Conservation (phyloP, 23 tunicate species). For the Diplosoma virens region DNA sequence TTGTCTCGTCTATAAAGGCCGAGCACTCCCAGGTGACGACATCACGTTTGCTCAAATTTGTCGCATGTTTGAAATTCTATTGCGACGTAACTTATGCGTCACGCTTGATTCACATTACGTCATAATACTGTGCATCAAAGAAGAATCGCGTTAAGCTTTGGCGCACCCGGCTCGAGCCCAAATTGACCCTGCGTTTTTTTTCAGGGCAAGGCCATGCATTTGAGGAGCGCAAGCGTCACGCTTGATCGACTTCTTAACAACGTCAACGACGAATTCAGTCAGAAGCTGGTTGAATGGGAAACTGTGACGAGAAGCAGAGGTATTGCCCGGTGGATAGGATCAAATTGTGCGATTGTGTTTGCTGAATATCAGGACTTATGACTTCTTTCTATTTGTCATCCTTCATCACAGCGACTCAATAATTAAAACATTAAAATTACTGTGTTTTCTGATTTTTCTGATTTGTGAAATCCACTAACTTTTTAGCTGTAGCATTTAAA, state of each 20-base stretch:
- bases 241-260: conserved; percentile 38
- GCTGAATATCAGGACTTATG: too few relatives aligned
- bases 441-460: too few relatives aligned
- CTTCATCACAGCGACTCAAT: too few relatives aligned
- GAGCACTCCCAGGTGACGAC: conserved; percentile 38
- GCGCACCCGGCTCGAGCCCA: too few relatives aligned
- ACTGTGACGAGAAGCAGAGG: background rate
- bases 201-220: conserved; percentile 51
- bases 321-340: too few relatives aligned
- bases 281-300: conserved; percentile 31
- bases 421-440: too few relatives aligned
- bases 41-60: background rate
- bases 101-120: background rate
- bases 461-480: too few relatives aligned
- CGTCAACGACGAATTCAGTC: conserved; percentile 52
- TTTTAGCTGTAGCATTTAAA: too few relatives aligned
- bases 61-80: background rate
- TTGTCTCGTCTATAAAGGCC: conserved; percentile 35
- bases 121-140: background rate
- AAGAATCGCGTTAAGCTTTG: too few relatives aligned
- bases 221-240: conserved; percentile 57
- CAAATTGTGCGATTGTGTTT: too few relatives aligned
- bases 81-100: background rate
- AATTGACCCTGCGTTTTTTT: background rate
- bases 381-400: too few relatives aligned